Base-by-base conservation (phyloP, 1,140 invertebrate genomes). In the Pararge aegeria region DNA sequence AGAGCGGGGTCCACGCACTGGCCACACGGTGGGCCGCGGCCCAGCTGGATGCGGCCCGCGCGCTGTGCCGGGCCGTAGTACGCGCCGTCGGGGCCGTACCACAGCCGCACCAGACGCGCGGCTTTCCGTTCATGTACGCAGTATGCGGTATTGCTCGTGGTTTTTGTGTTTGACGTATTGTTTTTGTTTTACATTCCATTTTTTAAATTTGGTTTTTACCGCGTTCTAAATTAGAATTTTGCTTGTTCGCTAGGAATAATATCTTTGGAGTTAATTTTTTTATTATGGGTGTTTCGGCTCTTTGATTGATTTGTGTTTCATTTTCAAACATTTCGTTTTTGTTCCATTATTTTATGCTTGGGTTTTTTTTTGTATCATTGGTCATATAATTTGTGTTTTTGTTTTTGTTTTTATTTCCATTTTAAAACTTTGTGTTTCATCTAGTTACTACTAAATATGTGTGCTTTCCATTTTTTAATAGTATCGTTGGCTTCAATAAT, bases 11-110 rank as follows among this genome's bases (percentile, higher is more conserved):
- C 13, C 95, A 96, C 83, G 94, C 94, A 12, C 94, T 96, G 68
- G 95, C 94, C 38, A 95, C 95, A 10, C 93, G 95, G 75, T 95
- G 96, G 80, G 94, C 95, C 7, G 92, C 93, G 13, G 93, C 95
- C 5, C 95, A 96, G 80, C 80, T 96, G 38, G 95, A 97, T 88
- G 92, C 94, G 38, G 95, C 95, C 0, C 91, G 95, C 48, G 92
- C 93, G 5, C 88, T 97, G 0, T 97, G 95, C 77, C 94, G 95
- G 58, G 91, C 95, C 51, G 82, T 95, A 3, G 95, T 94, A 57
- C 92, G 93, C 56, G 93, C 94, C 5, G 92, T 93, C 5, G 93
- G 92, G 20, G 92, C 95, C 34, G 91, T 94, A 62, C 83, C 95
- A 27, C 92, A 94, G 65, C 78, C 93, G 57, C 93, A 95, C 72